These are phyloP conservation scores for Anthoscopus minutus DNA, from an alignment of 2,113 vertebrate species.

Conservation along the genomic window DNA sequence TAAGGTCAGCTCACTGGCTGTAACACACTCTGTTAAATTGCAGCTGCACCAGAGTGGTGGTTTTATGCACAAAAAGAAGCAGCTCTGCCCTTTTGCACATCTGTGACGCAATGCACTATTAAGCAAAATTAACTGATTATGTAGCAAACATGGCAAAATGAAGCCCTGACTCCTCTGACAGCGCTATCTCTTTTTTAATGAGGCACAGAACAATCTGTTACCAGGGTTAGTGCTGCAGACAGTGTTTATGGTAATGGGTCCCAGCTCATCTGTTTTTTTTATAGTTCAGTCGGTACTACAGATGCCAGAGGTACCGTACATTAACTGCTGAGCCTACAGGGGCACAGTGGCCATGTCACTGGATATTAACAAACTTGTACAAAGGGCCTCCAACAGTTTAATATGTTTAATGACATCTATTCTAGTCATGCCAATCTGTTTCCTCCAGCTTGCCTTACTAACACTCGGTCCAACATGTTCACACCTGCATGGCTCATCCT, in stretches of 20 bases:
- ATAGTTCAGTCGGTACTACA: background rate
- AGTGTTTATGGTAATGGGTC: background rate
- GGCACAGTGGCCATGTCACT: background rate
- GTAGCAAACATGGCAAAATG: constrained; percentile 15
- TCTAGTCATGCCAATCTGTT: background rate
- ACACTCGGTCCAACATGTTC: background rate
- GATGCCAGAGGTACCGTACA: background rate
- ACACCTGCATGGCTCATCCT: background rate
- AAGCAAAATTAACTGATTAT: constrained; percentile 58
- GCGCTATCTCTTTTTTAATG: background rate
- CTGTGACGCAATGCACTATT: background rate
- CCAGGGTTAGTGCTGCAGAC: background rate
- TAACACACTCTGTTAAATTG: background rate
- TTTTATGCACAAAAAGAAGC: background rate
- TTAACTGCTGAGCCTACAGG: background rate
- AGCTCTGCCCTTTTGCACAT: background rate
- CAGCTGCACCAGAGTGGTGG: background rate
- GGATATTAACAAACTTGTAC: background rate
- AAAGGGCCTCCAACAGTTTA: background rate
- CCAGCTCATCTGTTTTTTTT: constrained; percentile 12
- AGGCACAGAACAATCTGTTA: constrained; percentile 31
- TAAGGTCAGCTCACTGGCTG: background rate
- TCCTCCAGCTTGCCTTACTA: background rate
- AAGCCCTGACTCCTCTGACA: constrained; percentile 18
- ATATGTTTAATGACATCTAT: background rate